Evolutionary conservation across 2,797 vertebrate species (phyloP), one percentile per base, ranked within the genome.

Genomic region (Atherinosoma microstoma): DNA sequence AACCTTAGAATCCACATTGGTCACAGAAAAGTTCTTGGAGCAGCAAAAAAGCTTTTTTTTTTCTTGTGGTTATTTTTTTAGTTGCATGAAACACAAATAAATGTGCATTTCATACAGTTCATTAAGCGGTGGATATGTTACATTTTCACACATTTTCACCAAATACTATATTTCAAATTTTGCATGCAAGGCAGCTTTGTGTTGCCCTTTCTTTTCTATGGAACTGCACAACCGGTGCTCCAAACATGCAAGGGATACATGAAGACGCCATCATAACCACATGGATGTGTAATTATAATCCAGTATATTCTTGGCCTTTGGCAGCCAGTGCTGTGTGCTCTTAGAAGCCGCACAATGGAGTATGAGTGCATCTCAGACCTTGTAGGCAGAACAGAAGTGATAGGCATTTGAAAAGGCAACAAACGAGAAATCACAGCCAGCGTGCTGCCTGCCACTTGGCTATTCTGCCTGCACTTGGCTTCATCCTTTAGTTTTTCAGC

Each of bases 381-480:
- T 59, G 62, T 22, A 57, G 34, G 6, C 70, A 34, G 51, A 75
- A 51, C 38, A 79, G 12, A 73, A 69, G 58, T 76, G 63, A 77
- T 66, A 29, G 38, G 40, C 58, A 65, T 76, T 79, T 76, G 61
- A 80, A 82, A 56, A 56, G 47, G 38, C 66, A 79, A 60, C 67
- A 87, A 73, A 75, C 47, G 13, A n/a, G 29, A 58, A 70, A 67
- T 73, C 60, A 22, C 35, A 69, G 67, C 70, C 82, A 81, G 66
- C 58, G 54, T 64, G 38, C 22, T 30, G 45, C 35, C 69, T 74
- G 67, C 51, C 56, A 66, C 66, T 85, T 73, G 69, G 60, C 67
- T 27, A 38, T 64, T 67, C 59, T 64, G 59, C 68, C 76, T 68
- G 70, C 79, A 56, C 79, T 85, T 83, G 81, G 83, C 78, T 32